These are phyloP conservation scores for Rhabdophis nuchalis DNA, from an alignment of 2,797 vertebrate genomes.

Conservation along the genomic window DNA sequence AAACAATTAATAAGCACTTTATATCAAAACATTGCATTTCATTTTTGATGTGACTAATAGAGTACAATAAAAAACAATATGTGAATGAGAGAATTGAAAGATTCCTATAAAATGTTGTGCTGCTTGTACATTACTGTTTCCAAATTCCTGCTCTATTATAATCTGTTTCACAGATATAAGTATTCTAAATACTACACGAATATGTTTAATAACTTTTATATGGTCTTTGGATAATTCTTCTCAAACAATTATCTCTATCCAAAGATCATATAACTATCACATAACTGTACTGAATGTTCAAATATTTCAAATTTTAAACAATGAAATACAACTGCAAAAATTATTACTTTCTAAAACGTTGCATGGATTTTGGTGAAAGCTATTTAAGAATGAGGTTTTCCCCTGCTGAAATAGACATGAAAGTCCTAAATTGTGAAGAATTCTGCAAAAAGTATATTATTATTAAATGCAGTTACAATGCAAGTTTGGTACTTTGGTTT, in stretches of 20 bases:
- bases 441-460: not conserved
- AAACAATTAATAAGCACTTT: constrained; percentile 9
- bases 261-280: no score
- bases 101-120: constrained; percentile 27
- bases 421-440: not conserved
- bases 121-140: not conserved
- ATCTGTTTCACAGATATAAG: not conserved
- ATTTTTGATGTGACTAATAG: constrained; percentile 1
- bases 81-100: constrained; percentile 17
- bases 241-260: no score
- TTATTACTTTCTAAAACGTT: not conserved
- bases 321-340: not conserved
- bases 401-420: not conserved
- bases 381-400: not conserved
- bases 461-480: not conserved
- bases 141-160: not conserved
- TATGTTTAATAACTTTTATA: not conserved
- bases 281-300: not conserved
- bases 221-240: not conserved
- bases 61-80: constrained; percentile 12
- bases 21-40: not conserved
- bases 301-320: not conserved
- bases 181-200: not conserved
- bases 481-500: not conserved
- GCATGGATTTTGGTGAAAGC: not conserved